Evolutionary conservation across 2,113 vertebrate species (phyloP).

Genomic region (Protomyctophum bolini): DNA sequence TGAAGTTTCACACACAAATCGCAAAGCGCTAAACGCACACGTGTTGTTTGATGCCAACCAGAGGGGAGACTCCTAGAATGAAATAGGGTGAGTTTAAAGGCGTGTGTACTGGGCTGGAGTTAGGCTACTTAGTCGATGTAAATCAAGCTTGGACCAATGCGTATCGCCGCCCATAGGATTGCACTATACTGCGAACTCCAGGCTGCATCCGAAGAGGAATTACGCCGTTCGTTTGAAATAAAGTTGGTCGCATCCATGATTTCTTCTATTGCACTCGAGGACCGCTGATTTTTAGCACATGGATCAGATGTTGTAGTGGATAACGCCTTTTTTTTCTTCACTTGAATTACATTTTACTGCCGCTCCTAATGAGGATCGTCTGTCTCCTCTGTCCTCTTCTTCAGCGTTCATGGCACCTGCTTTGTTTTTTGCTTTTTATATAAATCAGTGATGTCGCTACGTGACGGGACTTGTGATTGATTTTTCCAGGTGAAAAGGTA

Average conservation of each 20-base stretch:
- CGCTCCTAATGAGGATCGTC: conserved; percentile 67
- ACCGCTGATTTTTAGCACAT: conserved; percentile 66
- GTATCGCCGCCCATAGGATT: conserved; percentile 71
- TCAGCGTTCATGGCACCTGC: conserved; percentile 76
- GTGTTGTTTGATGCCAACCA: conserved; percentile 18
- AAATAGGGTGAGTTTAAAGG: conserved; percentile 34
- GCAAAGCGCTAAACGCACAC: conserved; percentile 37
- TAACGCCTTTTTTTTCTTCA: conserved; percentile 58
- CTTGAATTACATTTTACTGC: conserved; percentile 53
- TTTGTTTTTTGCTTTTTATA: conserved; percentile 35
- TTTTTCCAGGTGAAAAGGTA: conserved; percentile 60
- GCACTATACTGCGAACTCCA: conserved; percentile 50
- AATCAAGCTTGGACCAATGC: conserved; percentile 72
- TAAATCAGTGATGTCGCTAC: conserved; percentile 77
- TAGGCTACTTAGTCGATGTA: conserved; percentile 58
- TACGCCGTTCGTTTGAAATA: conserved; percentile 62
- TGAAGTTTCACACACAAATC: conserved; percentile 61
- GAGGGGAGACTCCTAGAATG: conserved; percentile 2
- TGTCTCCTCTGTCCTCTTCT: conserved; percentile 46
- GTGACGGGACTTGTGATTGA: conserved; percentile 75
- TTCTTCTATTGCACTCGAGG: conserved; percentile 54
- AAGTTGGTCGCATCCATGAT: conserved; percentile 63
- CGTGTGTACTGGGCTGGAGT: conserved; percentile 58
- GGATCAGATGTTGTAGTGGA: conserved; percentile 79
- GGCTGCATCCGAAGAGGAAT: conserved; percentile 74